A percentile compares a stretch with the other conserved stretches of the same genome.
Evolutionary conservation across 2,797 vertebrate genomes (phyloP).

Genomic region (Poliocrania exsul): DNA sequence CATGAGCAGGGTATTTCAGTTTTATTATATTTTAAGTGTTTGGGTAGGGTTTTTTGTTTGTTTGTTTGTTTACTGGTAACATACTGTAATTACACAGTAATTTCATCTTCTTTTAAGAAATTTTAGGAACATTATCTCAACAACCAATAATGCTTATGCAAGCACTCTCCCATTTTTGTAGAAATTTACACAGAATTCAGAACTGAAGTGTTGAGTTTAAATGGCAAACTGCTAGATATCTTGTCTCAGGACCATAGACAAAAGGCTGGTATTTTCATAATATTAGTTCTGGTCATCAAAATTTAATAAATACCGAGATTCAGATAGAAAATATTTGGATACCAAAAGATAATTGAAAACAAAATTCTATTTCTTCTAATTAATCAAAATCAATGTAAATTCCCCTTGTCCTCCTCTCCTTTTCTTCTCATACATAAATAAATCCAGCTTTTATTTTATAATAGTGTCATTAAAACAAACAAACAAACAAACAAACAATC

Average conservation of each 20-base stretch:
- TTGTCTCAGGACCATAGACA: background rate
- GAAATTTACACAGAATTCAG: background rate
- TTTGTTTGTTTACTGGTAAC: background rate
- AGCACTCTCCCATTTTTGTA: background rate
- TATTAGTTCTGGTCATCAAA: background rate
- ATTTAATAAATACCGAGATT: background rate
- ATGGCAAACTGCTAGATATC: background rate
- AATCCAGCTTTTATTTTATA: background rate
- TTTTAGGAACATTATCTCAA: background rate
- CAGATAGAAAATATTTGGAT: background rate
- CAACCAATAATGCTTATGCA: background rate
- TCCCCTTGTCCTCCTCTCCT: rapidly evolving
- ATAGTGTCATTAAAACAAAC: background rate
- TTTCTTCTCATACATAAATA: background rate
- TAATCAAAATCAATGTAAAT: background rate
- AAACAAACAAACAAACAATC: background rate
- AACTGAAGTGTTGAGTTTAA: background rate
- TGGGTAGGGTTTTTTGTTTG: background rate
- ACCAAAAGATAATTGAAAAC: background rate
- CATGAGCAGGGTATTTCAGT: background rate
- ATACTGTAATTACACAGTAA: background rate
- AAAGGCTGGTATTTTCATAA: background rate
- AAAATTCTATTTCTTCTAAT: background rate
- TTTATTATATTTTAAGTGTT: background rate
- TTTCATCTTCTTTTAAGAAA: background rate